These are phyloP conservation scores for Ictalurus furcatus DNA, from an alignment of 2,113 vertebrate species.

Conservation along the genomic window DNA sequence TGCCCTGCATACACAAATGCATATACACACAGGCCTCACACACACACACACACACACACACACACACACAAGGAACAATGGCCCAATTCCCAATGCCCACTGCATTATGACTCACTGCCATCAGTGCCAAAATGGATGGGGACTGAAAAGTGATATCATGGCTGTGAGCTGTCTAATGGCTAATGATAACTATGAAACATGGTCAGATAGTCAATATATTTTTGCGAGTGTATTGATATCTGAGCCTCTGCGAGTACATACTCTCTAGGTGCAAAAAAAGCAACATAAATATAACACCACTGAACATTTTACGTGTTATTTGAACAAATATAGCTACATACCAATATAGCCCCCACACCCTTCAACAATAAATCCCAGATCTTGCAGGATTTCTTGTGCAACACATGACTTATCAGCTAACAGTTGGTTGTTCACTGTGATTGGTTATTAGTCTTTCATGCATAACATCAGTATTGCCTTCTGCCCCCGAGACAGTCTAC, in stretches of 20 bases:
- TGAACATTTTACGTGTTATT: neutral
- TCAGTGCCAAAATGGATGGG: constrained; percentile 39
- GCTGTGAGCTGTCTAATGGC: constrained; percentile 52
- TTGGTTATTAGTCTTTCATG: neutral
- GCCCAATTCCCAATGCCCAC: constrained; percentile 31
- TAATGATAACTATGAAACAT: constrained; percentile 53
- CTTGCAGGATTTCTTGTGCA: neutral
- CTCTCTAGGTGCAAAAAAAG: constrained; percentile 16
- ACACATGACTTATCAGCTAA: neutral
- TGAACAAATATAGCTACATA: constrained; percentile 6
- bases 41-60: constrained; percentile 17
- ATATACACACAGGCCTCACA: neutral
- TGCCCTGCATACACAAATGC: neutral
- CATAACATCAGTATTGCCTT: neutral
- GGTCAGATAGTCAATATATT: constrained; percentile 51
- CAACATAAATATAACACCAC: neutral
- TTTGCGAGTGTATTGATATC: constrained; percentile 46
- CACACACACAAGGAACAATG: constrained; percentile 8
- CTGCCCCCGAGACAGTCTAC: neutral
- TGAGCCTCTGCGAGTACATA: constrained; percentile 23
- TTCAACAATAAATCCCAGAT: no score
- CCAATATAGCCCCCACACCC: neutral
- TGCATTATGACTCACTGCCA: constrained; percentile 41
- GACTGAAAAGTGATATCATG: constrained; percentile 47
- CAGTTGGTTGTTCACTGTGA: neutral